phyloP scores from a whole-genome alignment of 2,888 invertebrate genomes.

The Caenorhabditis virilis region DNA sequence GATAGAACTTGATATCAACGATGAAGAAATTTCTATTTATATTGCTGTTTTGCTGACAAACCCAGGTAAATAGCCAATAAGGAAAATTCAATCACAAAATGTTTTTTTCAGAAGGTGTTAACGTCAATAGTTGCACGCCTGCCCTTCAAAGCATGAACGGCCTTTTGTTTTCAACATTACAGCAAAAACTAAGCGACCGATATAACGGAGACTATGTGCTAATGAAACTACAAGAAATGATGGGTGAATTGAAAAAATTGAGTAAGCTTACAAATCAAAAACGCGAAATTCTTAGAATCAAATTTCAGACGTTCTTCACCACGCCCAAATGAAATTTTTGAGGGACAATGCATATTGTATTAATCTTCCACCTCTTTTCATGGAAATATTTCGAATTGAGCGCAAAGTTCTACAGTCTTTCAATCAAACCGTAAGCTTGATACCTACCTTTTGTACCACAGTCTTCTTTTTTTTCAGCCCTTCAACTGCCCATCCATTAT shows the following conservation, averaged over 20 bases:
- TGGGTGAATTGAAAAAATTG: conserved; percentile 2
- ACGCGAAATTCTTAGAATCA: conserved; percentile 1
- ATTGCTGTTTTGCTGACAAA: conserved; percentile 19
- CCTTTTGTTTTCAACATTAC: neutral
- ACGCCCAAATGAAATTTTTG: conserved; percentile 11
- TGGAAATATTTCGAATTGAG: conserved; percentile 20
- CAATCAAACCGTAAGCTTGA: conserved; percentile 11
- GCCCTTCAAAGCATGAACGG: neutral
- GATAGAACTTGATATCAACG: conserved; percentile 5
- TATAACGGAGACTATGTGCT: conserved; percentile 2
- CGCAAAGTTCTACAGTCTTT: neutral
- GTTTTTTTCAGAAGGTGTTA: neutral
- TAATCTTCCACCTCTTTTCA: conserved; percentile 21
- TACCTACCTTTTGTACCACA: neutral
- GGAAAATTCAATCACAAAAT: neutral
- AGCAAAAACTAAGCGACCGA: neutral
- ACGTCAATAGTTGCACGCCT: neutral
- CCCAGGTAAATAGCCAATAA: conserved; percentile 7
- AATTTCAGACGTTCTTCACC: conserved; percentile 22
- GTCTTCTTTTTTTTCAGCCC: neutral
- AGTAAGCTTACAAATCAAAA: conserved; percentile 9
- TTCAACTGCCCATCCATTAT: neutral
- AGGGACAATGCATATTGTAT: conserved; percentile 1
- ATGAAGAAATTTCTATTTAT: conserved; percentile 25
- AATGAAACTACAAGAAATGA: conserved; percentile 1